Evolutionary conservation across 2,113 vertebrate species (phyloP), one percentile per base, ranked within the genome.

Genomic region (Notothenia coriiceps): DNA sequence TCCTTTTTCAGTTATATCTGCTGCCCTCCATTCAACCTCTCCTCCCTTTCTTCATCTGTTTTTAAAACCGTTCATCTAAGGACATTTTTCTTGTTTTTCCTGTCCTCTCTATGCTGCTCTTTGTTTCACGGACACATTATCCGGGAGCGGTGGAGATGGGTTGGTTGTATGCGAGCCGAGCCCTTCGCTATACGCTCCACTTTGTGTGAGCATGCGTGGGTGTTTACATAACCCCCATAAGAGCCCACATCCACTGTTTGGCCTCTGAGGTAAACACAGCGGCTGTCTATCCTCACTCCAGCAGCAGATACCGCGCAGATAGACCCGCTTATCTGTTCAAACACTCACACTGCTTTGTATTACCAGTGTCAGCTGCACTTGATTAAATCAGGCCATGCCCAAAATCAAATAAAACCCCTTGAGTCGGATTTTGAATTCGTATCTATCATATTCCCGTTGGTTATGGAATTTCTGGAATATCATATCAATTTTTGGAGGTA

Each of bases 371-470:
- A 83, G 85, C 87, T 80, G 73, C 72, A 33, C 80, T 81, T 86
- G 90, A 91, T 90, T 91, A 70, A 91, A 93, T 93, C 91, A 91
- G 82, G 74, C 86, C 87, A 59, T 71, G 84, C 82, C 82, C 69
- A 83, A 90, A 90, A 90, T 88, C 87, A 91, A 89, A 91, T 92
- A 85, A 89, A 87, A 66, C 12, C 85, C 78, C 78, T 52, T 10
- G 71, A 89, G 89, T 67, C 17, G 62, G 86, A 80, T 89, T 91
- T 88, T 72, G 70, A 85, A 90, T 63, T 55, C 54, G 13, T 35
- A 83, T 78, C 68, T 4, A 54, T 76, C 71, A 11, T 78, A 79
- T 79, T 86, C 74, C 79, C 56, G 43, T 57, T 12, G 68, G 77
- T 69, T 77, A 64, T 57, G 79, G 82, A 85, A 85, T 79, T 86